Base-by-base conservation (phyloP, 37 sponge, comb jelly and placozoan genomes). In the Cliona cf. orientalis region DNA sequence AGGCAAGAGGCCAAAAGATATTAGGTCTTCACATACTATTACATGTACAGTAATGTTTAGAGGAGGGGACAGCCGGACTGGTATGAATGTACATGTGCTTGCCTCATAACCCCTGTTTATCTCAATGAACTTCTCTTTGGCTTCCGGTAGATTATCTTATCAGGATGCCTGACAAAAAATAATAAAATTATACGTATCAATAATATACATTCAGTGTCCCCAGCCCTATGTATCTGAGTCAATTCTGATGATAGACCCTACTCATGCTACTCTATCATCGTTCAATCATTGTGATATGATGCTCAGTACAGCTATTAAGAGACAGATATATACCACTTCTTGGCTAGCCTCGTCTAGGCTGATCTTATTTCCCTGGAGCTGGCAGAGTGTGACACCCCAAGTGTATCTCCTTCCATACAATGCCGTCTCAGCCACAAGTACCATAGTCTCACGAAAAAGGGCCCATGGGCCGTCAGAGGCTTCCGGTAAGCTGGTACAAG, bases 161-260 rank as follows among this genome's bases (percentile, higher is more conserved):
- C 95, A 45, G 95, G 95, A 44, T 95, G 95, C 95, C 95, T 94
- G n/a, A n/a, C n/a, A n/a, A 58, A 19, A 42, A 42, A 25, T 28
- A 14, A 32, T 37, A 4, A n/a, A 23, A 23, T 23, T 25, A n/a
- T n/a, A n/a, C n/a, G n/a, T n/a, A n/a, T n/a, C n/a, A n/a, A n/a
- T n/a, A n/a, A n/a, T n/a, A n/a, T n/a, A n/a, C n/a, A n/a, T n/a
- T n/a, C n/a, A n/a, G n/a, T n/a, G n/a, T n/a, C n/a, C n/a, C n/a
- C n/a, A n/a, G n/a, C n/a, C n/a, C n/a, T n/a, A n/a, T n/a, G n/a
- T n/a, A n/a, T n/a, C n/a, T n/a, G n/a, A n/a, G n/a, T n/a, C n/a
- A n/a, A n/a, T n/a, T n/a, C n/a, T n/a, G n/a, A n/a, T n/a, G n/a
- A n/a, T n/a, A n/a, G n/a, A n/a, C n/a, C n/a, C n/a, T n/a, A n/a